Conservation (phyloP, 2,797 vertebrate genomes). For the Brachyalestes nurse region DNA sequence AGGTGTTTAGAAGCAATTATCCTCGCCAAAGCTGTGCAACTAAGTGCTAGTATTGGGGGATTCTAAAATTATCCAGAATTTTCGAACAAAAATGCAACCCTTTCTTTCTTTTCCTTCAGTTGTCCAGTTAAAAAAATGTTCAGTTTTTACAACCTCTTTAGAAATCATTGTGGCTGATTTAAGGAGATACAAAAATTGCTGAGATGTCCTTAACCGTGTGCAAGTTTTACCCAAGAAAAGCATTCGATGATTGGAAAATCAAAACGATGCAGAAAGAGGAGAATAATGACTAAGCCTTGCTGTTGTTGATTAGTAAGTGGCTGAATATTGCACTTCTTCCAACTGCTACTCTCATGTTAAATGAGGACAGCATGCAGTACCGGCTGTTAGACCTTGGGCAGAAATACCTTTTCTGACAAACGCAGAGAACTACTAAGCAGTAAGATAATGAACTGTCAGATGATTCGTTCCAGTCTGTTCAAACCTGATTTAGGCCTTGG, state of each 20-base stretch:
- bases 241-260: conserved; percentile 8
- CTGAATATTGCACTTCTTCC: conserved; percentile 27
- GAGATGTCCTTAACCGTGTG: neutral
- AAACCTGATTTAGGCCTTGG: neutral
- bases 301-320: conserved; percentile 40
- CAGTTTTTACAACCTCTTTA: neutral
- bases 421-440: conserved; percentile 24
- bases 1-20: conserved; percentile 12
- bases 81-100: neutral
- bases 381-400: conserved; percentile 33
- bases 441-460: conserved; percentile 36
- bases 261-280: neutral
- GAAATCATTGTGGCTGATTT: neutral
- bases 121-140: neutral
- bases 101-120: no score
- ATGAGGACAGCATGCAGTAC: conserved; percentile 25
- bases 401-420: conserved; percentile 26
- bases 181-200: neutral
- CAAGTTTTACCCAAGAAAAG: conserved; percentile 9
- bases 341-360: conserved; percentile 23
- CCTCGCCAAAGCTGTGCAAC: neutral
- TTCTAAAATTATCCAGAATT: neutral
- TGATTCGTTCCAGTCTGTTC: conserved; percentile 40
- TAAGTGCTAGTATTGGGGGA: neutral
- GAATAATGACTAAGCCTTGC: conserved; percentile 38